Evolutionary conservation across 2,888 invertebrate genomes (phyloP), one percentile per base, ranked within the genome.

Genomic region (Cryptocephalus primarius): DNA sequence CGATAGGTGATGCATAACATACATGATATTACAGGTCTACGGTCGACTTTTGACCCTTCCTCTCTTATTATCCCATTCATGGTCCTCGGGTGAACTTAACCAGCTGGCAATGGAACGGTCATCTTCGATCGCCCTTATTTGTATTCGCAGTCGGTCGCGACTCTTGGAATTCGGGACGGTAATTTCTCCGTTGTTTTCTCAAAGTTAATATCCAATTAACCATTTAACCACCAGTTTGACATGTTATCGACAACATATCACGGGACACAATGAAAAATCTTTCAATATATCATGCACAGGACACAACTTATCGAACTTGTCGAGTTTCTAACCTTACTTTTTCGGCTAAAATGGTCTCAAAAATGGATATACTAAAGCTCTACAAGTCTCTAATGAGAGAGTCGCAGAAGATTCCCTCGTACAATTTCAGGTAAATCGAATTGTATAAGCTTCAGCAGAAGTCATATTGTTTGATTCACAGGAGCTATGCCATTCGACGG

Each of bases 11-110:
- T 22, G 22, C 22, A 22, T 50, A 45, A 57, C 81, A 75, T 75
- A 83, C 85, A 85, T 72, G 85, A 83, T 69, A 85, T 75, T 61
- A 83, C 79, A 49, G 85, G 83, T 71, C 81, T 81, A 64, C 79
- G 77, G 68, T 80, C 81, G 77, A 80, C 79, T 66, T 75, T 73
- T 71, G 74, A 74, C 58, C 70, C 72, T 64, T 74, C 65, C 62
- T 74, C 67, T 64, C 65, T 73, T 72, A 74, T 72, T 68, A 74
- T 73, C 64, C 77, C 77, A 74, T 78, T 79, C 78, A 78, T 78
- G 74, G 72, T 76, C 12, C 12, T 73, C 53, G 52, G 53, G 52
- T 47, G 54, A 45, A 53, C 57, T 10, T 60, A 65, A 56, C 65
- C 66, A 56, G 64, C 62, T 44, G 64, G 59, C 56, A 60, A 54